Evolutionary conservation across 2,113 vertebrate genomes (phyloP), one percentile per base, ranked within the genome.

Genomic region (Hippocampus mohnikei): DNA sequence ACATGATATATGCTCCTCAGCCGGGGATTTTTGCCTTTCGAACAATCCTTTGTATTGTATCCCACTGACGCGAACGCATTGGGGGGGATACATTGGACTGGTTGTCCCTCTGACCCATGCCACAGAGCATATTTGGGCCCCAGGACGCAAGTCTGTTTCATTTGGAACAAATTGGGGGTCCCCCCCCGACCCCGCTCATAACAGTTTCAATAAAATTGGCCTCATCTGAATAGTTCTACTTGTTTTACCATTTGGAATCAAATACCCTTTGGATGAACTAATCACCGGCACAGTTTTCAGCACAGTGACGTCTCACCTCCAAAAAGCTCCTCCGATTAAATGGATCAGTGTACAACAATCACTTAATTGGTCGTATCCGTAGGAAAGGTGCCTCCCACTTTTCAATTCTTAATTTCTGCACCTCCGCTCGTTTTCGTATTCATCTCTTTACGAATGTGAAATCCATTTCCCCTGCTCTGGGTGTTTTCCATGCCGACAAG

Each of bases 401-500:
- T 41, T 53, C 50, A 18, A 55, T 64, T 66, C 72, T 72, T 67
- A 29, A 29, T 74, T 60, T 7, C 23, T 64, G 20, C 10, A 64
- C 40, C 37, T 20, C 48, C 27, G 15, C 27, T 53, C 52, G n/a
- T 67, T 59, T 40, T 73, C 62, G 8, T 66, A 62, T 72, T 65
- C 63, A 59, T 83, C 71, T 76, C 70, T 70, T 79, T 74, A 76
- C 55, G 18, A 65, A 71, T 72, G 65, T 55, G 68, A 64, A 81
- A 74, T 72, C 68, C 72, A 70, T 67, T 66, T 73, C 63, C 37
- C 69, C 69, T 62, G 21, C 37, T 67, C 46, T 25, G 7, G 59
- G 61, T 71, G 67, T 80, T 84, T 74, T 75, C 44, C 65, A 46
- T 71, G 66, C 68, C 2, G 0, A 44, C 58, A 15, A 64, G 27